Conservation (phyloP, 2,113 vertebrate species). For the Panthera leo region DNA sequence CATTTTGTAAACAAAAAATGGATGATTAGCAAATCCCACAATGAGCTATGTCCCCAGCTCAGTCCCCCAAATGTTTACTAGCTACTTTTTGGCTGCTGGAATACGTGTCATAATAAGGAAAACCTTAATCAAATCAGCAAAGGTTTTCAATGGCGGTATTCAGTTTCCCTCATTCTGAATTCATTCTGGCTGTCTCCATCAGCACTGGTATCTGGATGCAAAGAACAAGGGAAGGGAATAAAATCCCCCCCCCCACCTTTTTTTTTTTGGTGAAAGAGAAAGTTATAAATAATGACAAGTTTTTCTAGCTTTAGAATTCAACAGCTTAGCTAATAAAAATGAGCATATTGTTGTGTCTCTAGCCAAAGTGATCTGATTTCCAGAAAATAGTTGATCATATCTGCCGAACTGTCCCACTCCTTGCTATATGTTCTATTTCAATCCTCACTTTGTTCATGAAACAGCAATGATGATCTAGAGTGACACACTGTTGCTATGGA, state of each 20-base stretch:
- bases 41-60: constrained; percentile 56
- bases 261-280: constrained; percentile 19
- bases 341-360: constrained; percentile 29
- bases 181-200: constrained; percentile 24
- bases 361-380: constrained; percentile 52
- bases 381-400: constrained; percentile 27
- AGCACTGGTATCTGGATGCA: constrained; percentile 31
- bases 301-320: constrained; percentile 54
- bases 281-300: constrained; percentile 58
- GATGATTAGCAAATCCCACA: constrained; percentile 67
- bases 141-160: constrained; percentile 51
- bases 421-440: constrained; percentile 67
- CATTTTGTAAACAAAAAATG: constrained; percentile 70
- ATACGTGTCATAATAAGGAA: constrained; percentile 63
- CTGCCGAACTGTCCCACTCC: constrained; percentile 37
- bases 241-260: background rate
- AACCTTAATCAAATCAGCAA: constrained; percentile 67
- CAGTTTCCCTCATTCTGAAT: constrained; percentile 36
- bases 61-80: constrained; percentile 57
- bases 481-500: constrained; percentile 43
- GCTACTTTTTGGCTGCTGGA: constrained; percentile 66
- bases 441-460: constrained; percentile 38
- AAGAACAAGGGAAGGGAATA: constrained; percentile 45
- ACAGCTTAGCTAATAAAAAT: constrained; percentile 55
- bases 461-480: constrained; percentile 55